Conservation (phyloP, 2,113 vertebrate genomes). For the Oreotrochilus melanogaster region DNA sequence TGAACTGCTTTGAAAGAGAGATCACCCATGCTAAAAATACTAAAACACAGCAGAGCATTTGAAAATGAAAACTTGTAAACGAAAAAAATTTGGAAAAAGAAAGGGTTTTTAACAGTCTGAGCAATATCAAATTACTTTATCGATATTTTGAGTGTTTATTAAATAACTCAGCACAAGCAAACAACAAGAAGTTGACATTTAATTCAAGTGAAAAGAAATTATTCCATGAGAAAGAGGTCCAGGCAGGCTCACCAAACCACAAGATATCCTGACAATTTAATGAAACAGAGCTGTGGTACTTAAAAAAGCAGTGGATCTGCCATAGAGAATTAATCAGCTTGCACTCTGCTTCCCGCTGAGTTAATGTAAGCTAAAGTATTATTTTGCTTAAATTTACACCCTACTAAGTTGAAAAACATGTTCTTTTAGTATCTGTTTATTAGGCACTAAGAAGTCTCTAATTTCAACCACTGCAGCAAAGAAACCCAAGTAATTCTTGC, state of each 20-base stretch:
- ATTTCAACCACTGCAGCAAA: slow-evolving; percentile 10
- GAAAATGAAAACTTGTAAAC: background rate
- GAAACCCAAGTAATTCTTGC: slow-evolving; percentile 22
- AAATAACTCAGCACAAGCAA: slow-evolving; percentile 3
- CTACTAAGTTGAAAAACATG: slow-evolving; percentile 61
- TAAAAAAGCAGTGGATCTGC: slow-evolving; percentile 61
- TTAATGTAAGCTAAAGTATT: slow-evolving; percentile 79
- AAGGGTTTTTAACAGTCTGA: background rate
- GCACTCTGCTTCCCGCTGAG: slow-evolving; percentile 72
- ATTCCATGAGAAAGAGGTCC: background rate
- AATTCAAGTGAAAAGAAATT: background rate
- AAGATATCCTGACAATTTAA: slow-evolving; percentile 53
- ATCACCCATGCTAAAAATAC: background rate
- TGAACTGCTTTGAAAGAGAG: slow-evolving; percentile 33
- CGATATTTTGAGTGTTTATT: background rate
- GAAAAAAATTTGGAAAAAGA: too few relatives aligned
- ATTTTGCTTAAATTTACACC: slow-evolving; percentile 75
- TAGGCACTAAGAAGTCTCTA: slow-evolving; percentile 48
- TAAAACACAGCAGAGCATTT: background rate
- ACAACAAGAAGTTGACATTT: background rate
- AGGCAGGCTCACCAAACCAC: slow-evolving; percentile 30
- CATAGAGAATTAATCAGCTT: slow-evolving; percentile 70
- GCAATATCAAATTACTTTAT: background rate
- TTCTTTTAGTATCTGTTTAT: slow-evolving; percentile 62
- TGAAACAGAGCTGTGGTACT: slow-evolving; percentile 45